phyloP scores from a whole-genome alignment of 1,140 invertebrate genomes.

The Diachasma alloeum region DNA sequence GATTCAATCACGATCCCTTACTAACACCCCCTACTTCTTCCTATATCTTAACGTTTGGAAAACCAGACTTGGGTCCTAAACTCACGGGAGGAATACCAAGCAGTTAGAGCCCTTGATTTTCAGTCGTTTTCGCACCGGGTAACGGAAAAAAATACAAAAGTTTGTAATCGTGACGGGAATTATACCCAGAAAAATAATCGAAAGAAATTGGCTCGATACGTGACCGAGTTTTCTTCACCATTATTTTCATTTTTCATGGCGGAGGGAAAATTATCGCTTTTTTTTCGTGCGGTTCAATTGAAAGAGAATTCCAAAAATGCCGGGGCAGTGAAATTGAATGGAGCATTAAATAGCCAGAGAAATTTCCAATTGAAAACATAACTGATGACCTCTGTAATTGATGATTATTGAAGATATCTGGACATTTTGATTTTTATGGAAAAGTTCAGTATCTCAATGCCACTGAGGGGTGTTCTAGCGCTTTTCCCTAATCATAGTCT shows the following conservation, averaged over 20 bases:
- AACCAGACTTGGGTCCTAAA: constrained; percentile 7
- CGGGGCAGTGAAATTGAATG: background rate
- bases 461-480: too few species aligned
- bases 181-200: background rate
- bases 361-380: background rate
- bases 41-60: background rate
- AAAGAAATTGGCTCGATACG: background rate
- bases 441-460: too few species aligned
- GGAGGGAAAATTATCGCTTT: background rate
- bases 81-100: constrained; percentile 5
- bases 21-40: background rate
- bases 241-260: background rate
- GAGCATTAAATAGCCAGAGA: too few species aligned
- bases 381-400: background rate
- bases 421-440: too few species aligned
- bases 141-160: background rate
- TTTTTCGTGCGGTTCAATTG: background rate
- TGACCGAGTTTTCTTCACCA: background rate
- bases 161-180: constrained; percentile 19
- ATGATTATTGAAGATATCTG: background rate
- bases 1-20: constrained; percentile 29
- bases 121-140: background rate
- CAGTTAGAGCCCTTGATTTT: background rate
- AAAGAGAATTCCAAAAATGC: background rate
- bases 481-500: too few species aligned